These are phyloP conservation scores for Phorcus lineatus DNA, from an alignment of 2,888 invertebrate genomes.

Conservation along the genomic window DNA sequence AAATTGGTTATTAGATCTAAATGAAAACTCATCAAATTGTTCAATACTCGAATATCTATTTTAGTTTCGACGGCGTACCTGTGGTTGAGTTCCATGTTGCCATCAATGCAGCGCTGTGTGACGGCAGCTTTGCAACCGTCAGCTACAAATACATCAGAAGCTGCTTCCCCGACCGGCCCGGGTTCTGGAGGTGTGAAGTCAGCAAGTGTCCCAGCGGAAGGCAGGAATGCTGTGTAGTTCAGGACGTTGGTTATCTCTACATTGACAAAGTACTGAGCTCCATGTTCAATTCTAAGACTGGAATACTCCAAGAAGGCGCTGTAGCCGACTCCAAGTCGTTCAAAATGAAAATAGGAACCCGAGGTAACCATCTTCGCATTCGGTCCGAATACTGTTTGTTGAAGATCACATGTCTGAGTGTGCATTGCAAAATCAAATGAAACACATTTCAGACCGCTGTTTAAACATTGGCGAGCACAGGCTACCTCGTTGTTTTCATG, in stretches of 20 bases:
- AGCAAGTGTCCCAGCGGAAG: constrained; percentile 52
- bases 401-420: constrained; percentile 54
- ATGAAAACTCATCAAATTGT: too few relatives aligned
- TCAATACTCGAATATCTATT: too few relatives aligned
- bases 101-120: constrained; percentile 49
- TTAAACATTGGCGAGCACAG: constrained; percentile 50
- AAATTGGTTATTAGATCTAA: too few relatives aligned
- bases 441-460: constrained; percentile 48
- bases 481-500: constrained; percentile 33
- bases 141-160: constrained; percentile 37
- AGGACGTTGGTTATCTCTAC: constrained; percentile 48
- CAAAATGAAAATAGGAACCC: constrained; percentile 54
- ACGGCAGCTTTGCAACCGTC: constrained; percentile 52
- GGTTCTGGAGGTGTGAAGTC: constrained; percentile 61
- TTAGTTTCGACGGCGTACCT: too few relatives aligned
- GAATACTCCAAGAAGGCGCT: constrained; percentile 44
- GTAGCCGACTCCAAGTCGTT: constrained; percentile 53
- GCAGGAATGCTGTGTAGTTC: constrained; percentile 47
- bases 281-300: constrained; percentile 46
- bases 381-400: constrained; percentile 51
- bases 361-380: constrained; percentile 46
- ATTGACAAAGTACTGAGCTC: constrained; percentile 53
- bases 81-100: constrained; percentile 49
- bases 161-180: constrained; percentile 42
- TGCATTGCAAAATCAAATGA: constrained; percentile 58